phyloP scores from a whole-genome alignment of 2,888 invertebrate species.

The Lamellibrachia columna region DNA sequence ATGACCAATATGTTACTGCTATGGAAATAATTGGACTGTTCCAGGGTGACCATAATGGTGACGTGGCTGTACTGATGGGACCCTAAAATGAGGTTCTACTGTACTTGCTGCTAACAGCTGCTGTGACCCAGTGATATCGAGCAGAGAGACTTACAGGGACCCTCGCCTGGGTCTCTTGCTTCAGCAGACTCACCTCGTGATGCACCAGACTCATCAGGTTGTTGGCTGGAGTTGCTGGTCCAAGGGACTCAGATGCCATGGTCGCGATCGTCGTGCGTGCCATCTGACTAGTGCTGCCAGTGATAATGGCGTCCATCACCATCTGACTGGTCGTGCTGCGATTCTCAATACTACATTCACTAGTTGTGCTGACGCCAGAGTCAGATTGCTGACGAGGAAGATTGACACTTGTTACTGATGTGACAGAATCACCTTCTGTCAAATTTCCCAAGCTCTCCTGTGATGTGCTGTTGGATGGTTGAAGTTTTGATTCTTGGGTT shows the following conservation, averaged over 20 bases:
- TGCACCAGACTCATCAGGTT: constrained; percentile 4
- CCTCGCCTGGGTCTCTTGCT: background rate
- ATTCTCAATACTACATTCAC: constrained; percentile 16
- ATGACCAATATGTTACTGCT: no score
- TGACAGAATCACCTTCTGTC: constrained; percentile 12
- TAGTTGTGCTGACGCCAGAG: constrained; percentile 2
- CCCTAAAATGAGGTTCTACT: background rate
- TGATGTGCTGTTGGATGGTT: background rate
- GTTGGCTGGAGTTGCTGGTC: background rate
- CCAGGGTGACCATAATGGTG: no score
- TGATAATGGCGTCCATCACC: background rate
- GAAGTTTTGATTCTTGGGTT: background rate
- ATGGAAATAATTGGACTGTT: no score
- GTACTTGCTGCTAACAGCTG: background rate
- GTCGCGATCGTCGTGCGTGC: background rate
- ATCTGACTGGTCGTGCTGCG: background rate
- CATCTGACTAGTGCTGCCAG: background rate
- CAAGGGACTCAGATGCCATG: background rate
- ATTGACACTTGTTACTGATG: background rate
- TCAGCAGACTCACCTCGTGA: background rate
- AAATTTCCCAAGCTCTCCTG: background rate
- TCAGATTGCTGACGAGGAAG: background rate
- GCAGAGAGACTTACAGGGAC: background rate
- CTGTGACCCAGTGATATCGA: background rate
- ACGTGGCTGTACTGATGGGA: no score